Conservation (phyloP, 2,113 vertebrate genomes). For the Aptenodytes patagonicus region DNA sequence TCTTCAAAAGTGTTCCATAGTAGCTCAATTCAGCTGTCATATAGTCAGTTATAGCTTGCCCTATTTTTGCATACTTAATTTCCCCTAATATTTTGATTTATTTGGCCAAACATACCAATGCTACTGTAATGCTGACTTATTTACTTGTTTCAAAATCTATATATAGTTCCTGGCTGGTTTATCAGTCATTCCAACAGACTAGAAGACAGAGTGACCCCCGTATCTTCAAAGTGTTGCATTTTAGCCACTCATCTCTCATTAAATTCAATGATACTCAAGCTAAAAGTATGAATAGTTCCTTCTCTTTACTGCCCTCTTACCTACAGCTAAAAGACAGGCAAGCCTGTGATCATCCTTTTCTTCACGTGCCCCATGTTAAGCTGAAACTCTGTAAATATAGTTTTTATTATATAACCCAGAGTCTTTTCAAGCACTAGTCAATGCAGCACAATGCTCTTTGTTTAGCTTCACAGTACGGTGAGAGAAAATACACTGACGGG, state of each 20-base stretch:
- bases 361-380: background rate
- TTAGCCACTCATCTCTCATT: constrained; percentile 22
- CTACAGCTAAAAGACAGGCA: background rate
- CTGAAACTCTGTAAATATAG: constrained; percentile 29
- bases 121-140: background rate
- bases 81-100: background rate
- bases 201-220: background rate
- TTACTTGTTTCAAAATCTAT: background rate
- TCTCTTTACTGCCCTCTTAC: background rate
- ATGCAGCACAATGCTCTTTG: background rate
- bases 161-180: background rate
- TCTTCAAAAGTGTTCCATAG: background rate
- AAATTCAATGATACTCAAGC: constrained; percentile 11
- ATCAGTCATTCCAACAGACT: background rate
- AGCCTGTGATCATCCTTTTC: constrained; percentile 40
- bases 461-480: background rate
- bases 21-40: background rate
- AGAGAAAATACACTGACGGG: background rate
- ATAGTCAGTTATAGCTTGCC: background rate
- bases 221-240: background rate
- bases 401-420: background rate
- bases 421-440: background rate
- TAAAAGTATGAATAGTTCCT: constrained; percentile 5
- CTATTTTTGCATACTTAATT: background rate
- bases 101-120: background rate